Evolutionary conservation across 2,888 invertebrate genomes (phyloP).

Genomic region (Spodoptera picta): DNA sequence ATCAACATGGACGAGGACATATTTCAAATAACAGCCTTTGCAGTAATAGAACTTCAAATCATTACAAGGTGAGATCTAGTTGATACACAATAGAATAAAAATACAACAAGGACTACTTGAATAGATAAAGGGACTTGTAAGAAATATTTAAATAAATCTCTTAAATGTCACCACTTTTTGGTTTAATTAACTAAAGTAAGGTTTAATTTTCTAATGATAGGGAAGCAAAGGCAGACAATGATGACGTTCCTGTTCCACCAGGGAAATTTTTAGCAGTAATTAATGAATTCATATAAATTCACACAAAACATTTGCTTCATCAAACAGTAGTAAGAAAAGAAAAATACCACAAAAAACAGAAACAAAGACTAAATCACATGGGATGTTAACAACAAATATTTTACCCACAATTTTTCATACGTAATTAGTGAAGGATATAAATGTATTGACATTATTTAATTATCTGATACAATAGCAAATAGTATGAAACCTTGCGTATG

Average conservation of each 20-base stretch:
- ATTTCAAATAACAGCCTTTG: conserved; percentile 89
- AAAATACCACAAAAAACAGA: background rate
- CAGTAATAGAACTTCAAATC: conserved; percentile 71
- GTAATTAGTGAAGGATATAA: conserved; percentile 51
- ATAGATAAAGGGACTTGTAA: no score
- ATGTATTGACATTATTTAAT: conserved; percentile 48
- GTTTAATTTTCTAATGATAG: no score
- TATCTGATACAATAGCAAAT: conserved; percentile 56
- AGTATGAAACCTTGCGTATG: conserved; percentile 61
- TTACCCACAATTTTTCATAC: conserved; percentile 28
- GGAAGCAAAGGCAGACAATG: no score
- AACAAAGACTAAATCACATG: conserved; percentile 10
- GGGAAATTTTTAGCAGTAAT: no score
- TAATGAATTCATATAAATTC: no score
- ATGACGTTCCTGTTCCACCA: background rate
- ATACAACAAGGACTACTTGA: no score
- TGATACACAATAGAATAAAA: background rate
- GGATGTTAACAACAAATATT: conserved; percentile 35
- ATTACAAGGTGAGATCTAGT: conserved; percentile 74
- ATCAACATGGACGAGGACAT: conserved; percentile 86
- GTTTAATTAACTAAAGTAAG: no score
- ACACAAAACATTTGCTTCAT: no score
- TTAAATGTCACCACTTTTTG: no score
- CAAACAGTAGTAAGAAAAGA: background rate
- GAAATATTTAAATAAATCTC: no score